Conservation (phyloP, 2,888 invertebrate genomes). For the Belgica antarctica region DNA sequence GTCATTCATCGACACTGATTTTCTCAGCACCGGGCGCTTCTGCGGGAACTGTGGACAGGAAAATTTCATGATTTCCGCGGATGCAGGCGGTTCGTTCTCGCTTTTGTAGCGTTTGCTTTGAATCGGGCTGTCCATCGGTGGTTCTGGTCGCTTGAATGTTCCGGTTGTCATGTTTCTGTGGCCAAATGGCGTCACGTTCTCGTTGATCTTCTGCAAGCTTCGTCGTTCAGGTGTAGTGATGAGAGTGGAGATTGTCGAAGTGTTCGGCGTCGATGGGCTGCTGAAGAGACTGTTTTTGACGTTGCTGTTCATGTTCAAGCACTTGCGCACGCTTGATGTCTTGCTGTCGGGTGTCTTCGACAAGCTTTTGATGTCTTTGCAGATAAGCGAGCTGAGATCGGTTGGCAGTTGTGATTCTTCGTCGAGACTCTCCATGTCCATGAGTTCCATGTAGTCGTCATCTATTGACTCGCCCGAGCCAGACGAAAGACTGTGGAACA, state of each 20-base stretch:
- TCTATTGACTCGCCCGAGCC: constrained; percentile 62
- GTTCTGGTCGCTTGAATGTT: constrained; percentile 67
- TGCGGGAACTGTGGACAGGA: constrained; percentile 21
- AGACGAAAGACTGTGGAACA: constrained; percentile 58
- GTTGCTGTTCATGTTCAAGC: constrained; percentile 57
- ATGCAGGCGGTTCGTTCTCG: constrained; percentile 50
- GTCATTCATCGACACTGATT: constrained; percentile 76
- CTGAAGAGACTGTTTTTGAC: constrained; percentile 54
- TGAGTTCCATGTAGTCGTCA: constrained; percentile 65
- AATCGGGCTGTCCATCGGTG: constrained; percentile 58
- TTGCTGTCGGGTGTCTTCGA: constrained; percentile 55
- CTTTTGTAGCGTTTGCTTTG: constrained; percentile 54
- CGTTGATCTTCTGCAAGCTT: constrained; percentile 15
- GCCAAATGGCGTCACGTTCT: constrained; percentile 46
- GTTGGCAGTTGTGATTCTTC: constrained; percentile 58
- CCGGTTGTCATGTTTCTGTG: constrained; percentile 47
- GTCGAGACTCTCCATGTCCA: constrained; percentile 60
- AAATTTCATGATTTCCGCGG: constrained; percentile 16
- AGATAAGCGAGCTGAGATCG: constrained; percentile 61
- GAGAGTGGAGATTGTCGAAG: constrained; percentile 47
- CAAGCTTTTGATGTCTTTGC: constrained; percentile 57
- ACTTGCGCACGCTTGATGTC: constrained; percentile 56
- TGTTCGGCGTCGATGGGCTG: constrained; percentile 51
- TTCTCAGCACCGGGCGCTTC: constrained; percentile 57
- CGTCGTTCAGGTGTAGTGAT: constrained; percentile 40